phyloP scores from a whole-genome alignment of 2,888 invertebrate genomes.

The Tridacna gigas region DNA sequence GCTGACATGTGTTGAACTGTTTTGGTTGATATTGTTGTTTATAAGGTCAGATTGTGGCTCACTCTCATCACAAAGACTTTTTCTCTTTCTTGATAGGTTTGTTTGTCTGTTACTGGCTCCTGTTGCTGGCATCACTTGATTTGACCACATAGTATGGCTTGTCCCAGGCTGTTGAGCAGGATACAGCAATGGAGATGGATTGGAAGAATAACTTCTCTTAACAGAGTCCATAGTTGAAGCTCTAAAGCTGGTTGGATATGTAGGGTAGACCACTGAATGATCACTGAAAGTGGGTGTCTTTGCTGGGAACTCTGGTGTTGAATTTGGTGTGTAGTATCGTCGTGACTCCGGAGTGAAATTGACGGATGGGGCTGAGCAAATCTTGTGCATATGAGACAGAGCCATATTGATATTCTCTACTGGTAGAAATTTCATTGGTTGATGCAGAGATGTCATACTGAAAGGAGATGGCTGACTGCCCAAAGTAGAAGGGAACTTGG shows the following conservation, averaged over 20 bases:
- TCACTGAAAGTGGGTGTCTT: constrained; percentile 36
- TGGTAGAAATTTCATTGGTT: constrained; percentile 5
- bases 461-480: constrained; percentile 11
- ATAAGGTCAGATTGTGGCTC: constrained; percentile 2
- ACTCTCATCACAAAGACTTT: constrained; percentile 31
- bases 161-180: not conserved
- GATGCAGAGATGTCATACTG: constrained; percentile 1
- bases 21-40: constrained; percentile 31
- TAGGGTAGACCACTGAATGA: not conserved
- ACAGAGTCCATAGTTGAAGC: not conserved
- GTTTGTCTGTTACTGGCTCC: constrained; percentile 20
- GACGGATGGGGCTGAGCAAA: constrained; percentile 52
- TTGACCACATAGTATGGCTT: not conserved
- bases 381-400: constrained; percentile 53
- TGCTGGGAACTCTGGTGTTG: constrained; percentile 36
- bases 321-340: constrained; percentile 40
- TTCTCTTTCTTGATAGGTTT: constrained; percentile 30
- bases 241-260: not conserved
- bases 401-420: constrained; percentile 44
- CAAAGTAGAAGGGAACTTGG: not conserved
- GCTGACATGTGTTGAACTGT: not conserved
- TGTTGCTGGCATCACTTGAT: not conserved
- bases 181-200: not conserved
- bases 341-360: constrained; percentile 60
- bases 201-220: not conserved